Conservation (phyloP, 1,140 invertebrate genomes). For the Diorhabda carinulata region DNA sequence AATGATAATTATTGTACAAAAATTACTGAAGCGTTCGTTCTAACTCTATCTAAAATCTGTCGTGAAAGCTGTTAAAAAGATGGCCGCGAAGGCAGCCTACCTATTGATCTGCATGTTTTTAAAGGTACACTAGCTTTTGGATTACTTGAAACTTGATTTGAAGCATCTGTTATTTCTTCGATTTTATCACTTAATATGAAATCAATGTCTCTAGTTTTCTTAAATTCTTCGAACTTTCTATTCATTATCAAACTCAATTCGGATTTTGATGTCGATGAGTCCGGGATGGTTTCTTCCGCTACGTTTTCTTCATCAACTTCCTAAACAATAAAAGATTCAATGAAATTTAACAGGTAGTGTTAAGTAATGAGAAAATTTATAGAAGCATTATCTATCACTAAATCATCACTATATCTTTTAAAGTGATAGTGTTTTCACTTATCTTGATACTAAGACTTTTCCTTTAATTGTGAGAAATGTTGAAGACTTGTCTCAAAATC, state of each 20-base stretch:
- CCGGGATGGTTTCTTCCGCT: conserved; percentile 39
- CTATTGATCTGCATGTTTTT: conserved; percentile 33
- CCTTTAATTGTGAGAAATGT: no score
- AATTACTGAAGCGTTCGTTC: no score
- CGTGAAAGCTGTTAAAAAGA: conserved; percentile 31
- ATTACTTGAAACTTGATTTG: conserved; percentile 31
- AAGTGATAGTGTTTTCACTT: no score
- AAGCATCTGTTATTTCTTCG: conserved; percentile 28
- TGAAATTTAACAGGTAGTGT: no score
- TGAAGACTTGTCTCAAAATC: no score
- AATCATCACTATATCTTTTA: no score
- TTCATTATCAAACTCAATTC: conserved; percentile 45
- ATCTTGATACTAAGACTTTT: no score
- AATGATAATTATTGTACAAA: no score
- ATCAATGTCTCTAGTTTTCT: conserved; percentile 38
- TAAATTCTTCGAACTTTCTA: conserved; percentile 49
- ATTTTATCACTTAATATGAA: conserved; percentile 10
- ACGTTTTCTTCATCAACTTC: conserved; percentile 60
- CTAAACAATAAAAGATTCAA: conserved; percentile 42
- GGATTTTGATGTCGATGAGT: conserved; percentile 39
- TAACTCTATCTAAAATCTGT: no score
- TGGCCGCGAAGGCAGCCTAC: conserved; percentile 35
- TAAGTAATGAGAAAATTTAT: no score
- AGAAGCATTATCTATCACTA: no score
- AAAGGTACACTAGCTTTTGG: conserved; percentile 28